Evolutionary conservation across 2,113 vertebrate genomes (phyloP), one percentile per base, ranked within the genome.

Genomic region (Nyctereutes procyonoides): DNA sequence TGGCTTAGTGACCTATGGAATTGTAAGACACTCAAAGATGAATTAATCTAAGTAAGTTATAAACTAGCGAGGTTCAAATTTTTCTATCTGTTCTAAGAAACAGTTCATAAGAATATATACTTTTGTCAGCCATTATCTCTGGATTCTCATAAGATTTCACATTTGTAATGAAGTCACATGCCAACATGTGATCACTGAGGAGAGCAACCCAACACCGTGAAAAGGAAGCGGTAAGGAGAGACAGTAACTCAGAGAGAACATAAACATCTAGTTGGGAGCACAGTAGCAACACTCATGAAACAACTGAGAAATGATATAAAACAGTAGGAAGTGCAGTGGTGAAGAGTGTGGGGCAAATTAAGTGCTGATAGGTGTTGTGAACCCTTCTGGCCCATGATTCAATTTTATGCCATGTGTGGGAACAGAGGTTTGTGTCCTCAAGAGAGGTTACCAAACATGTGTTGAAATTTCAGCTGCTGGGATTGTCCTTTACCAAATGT

Each of bases 31-130:
- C 22, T 92, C 26, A 67, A 13, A 58, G 67, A 77, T 67, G 24
- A 95, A 92, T 84, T 83, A 87, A 67, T 77, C 7, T 86, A 32
- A 93, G 77, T 35, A 96, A 85, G 55, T 82, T 67, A 94, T 24
- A 81, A 76, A 22, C 15, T 63, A 55, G 35, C 26, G 15, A 32
- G 38, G n/a, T 51, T 38, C 60, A 94, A 95, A 96, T 67, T 81
- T 89, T 60, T n/a, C 79, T 53, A 32, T 81, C n/a, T 90, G 5
- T 58, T 91, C 24, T 79, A 88, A 92, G 16, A 91, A 89, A 79
- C 3, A 35, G n/a, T 63, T 60, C 55, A 84, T 26, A 82, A 79
- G 12, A 60, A 63, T 60, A 55, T 35, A 58, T 62, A 63, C 4
- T 28, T 60, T 77, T 38, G 12, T 79, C 19, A 58, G 35, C 3